A percentile compares a stretch with the other conserved stretches of the same genome.
These are phyloP conservation scores for Erpobdella octoculata DNA, from an alignment of 2,888 invertebrate species.

Conservation along the genomic window DNA sequence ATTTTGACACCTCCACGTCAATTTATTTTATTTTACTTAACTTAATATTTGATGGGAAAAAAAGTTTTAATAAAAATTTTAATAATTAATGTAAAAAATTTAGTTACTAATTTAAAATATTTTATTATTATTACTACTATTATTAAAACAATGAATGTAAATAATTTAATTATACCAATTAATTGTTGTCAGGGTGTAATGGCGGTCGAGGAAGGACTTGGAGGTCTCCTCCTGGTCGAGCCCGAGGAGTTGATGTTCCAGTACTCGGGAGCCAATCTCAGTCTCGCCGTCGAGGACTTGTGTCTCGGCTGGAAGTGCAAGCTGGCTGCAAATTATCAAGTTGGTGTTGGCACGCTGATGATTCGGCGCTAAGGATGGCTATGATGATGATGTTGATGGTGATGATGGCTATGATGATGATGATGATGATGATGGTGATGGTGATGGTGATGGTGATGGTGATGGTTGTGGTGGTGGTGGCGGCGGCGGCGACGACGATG, in stretches of 20 bases:
- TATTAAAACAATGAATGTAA: neutral
- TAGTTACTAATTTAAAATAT: too few relatives aligned
- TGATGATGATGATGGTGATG: slow-evolving; percentile 26
- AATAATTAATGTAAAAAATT: too few relatives aligned
- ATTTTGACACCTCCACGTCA: too few relatives aligned
- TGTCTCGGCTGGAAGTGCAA: slow-evolving; percentile 80
- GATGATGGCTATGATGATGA: neutral
- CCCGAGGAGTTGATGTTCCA: slow-evolving; percentile 79
- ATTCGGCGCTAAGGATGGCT: slow-evolving; percentile 22
- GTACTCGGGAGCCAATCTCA: slow-evolving; percentile 79
- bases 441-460: slow-evolving; percentile 25
- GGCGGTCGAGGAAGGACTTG: slow-evolving; percentile 60
- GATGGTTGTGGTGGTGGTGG: slow-evolving; percentile 4
- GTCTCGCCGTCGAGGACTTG: slow-evolving; percentile 78
- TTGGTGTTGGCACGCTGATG: slow-evolving; percentile 39
- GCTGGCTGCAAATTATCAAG: slow-evolving; percentile 68
- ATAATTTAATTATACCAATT: neutral
- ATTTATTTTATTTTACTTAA: too few relatives aligned
- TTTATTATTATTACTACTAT: neutral
- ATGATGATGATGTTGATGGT: slow-evolving; percentile 22
- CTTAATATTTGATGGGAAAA: too few relatives aligned
- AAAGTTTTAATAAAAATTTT: too few relatives aligned
- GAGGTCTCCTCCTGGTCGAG: slow-evolving; percentile 78
- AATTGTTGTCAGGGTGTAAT: slow-evolving; percentile 54
- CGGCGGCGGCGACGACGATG: neutral